These are phyloP conservation scores for Drosophila nigromelanica DNA, from an alignment of 1,140 invertebrate genomes.

Conservation along the genomic window DNA sequence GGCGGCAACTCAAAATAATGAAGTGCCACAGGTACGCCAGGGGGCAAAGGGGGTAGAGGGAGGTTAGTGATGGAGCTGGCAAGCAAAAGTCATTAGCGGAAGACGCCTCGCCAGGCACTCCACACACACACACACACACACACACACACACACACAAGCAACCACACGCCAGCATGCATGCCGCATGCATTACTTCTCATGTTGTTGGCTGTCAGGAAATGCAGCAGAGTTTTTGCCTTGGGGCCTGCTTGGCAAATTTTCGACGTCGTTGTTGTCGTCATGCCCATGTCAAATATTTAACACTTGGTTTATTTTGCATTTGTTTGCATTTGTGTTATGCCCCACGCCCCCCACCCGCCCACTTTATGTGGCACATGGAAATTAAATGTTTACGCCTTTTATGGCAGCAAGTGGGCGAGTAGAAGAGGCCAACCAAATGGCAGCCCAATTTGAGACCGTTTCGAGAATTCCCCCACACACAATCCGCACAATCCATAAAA, in stretches of 20 bases:
- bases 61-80: constrained; percentile 1
- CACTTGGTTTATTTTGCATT: constrained; percentile 74
- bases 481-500: constrained; percentile 1
- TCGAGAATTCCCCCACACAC: constrained; percentile 11
- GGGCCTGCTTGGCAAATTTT: constrained; percentile 39
- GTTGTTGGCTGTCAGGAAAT: constrained; percentile 70
- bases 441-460: constrained; percentile 20
- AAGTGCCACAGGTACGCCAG: constrained; percentile 55
- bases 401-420: constrained; percentile 67
- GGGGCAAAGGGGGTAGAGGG: background rate
- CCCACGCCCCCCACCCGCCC: background rate
- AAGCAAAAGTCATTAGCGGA: constrained; percentile 79
- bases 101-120: constrained; percentile 32
- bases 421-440: constrained; percentile 37
- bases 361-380: constrained; percentile 61
- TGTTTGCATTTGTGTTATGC: constrained; percentile 50
- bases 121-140: constrained; percentile 14
- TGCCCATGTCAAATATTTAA: constrained; percentile 79
- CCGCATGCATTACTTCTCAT: constrained; percentile 28
- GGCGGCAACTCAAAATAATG: constrained; percentile 75
- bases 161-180: background rate
- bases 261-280: constrained; percentile 32
- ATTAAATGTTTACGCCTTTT: constrained; percentile 82
- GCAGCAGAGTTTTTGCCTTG: constrained; percentile 58
- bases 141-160: constrained; percentile 19